Base-by-base conservation (phyloP, 2,797 vertebrate species). In the Nyctibius grandis region DNA sequence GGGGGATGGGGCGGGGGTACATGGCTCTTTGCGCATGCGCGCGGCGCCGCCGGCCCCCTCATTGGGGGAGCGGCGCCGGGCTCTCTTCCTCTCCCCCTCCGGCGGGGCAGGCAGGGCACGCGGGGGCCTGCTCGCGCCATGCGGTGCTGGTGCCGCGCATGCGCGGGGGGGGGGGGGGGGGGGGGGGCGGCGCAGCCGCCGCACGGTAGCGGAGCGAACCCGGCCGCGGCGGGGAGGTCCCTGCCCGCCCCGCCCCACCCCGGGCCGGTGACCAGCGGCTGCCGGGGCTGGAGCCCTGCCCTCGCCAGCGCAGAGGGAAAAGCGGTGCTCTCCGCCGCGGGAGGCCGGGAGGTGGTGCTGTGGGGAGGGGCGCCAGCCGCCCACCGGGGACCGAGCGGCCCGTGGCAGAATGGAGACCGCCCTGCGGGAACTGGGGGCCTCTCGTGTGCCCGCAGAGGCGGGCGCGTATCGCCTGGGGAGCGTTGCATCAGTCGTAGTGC, bases 401-500 rank as follows among this genome's bases (percentile, higher is more conserved):
- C 17, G 69, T 17, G 77, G 68, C 10, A 13, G 22, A 15, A 12
- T 0, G 34, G 34, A 25, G 23, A 3, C 9, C 1, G 31, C 17
- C 7, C 16, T 16, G n/a, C 5, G 21, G 28, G 57, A 12, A 3
- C 6, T 1, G 33, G 18, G n/a, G 8, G 11, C 19, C 12, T 25
- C 2, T 3, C 10, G 1, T 33, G 40, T 8, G 20, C 23, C 36
- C 9, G 3, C 13, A 5, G 2, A 18, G 47, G 0, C 9, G 1
- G 28, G 33, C 44, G 0, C 3, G 34, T 22, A 2, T 21, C 21
- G 15, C 5, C 5, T 5, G 5, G 8, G 40, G 23, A 12, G 38
- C 1, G n/a, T 12, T 7, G 29, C 6, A 1, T 9, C n/a, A 0
- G 21, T 10, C 3, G 3, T 26, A 11, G 12, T 2, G 15, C 9